Conservation (phyloP, 92 coral and sea anemone species). For the Plumapathes pennacea region DNA sequence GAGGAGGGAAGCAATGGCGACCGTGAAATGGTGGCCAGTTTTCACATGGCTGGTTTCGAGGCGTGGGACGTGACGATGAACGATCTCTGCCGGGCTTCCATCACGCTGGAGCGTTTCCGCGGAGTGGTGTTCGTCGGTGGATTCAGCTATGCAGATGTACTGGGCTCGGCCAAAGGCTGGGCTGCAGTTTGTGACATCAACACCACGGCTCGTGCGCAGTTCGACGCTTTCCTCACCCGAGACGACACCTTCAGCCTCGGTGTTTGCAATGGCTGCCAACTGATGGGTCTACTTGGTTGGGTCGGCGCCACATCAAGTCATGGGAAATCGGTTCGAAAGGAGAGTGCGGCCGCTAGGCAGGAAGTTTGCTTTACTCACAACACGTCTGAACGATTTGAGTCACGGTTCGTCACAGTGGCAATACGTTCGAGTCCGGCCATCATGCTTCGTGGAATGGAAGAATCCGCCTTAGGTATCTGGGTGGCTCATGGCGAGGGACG, state of each 20-base stretch:
- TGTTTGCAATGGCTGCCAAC: conserved; percentile 95
- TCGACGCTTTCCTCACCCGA: conserved; percentile 79
- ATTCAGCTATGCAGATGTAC: conserved; percentile 95
- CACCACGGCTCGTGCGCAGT: conserved; percentile 68
- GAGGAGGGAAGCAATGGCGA: conserved; percentile 99
- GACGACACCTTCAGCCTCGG: conserved; percentile 96
- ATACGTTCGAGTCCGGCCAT: conserved; percentile 88
- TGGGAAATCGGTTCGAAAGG: too few species aligned
- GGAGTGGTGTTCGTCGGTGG: conserved; percentile 98
- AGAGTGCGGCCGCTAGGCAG: conserved; percentile 51
- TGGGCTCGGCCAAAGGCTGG: conserved; percentile 99
- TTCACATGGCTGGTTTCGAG: conserved; percentile 93
- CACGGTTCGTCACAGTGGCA: conserved; percentile 89
- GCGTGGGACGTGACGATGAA: conserved; percentile 97
- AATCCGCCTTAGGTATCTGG: conserved; percentile 92
- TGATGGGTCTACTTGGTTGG: conserved; percentile 97
- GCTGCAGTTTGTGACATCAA: conserved; percentile 95
- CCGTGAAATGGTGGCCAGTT: conserved; percentile 94
- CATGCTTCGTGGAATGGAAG: conserved; percentile 93
- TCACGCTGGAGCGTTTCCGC: conserved; percentile 79
- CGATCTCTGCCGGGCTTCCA: conserved; percentile 75
- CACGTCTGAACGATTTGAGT: conserved; percentile 87
- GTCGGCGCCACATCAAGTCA: conserved; percentile 45
- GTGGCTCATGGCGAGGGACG: conserved; percentile 97
- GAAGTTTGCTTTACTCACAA: conserved; percentile 97